These are phyloP conservation scores for Leptinotarsa peninsularis DNA, from an alignment of 2,888 invertebrate species.

Conservation along the genomic window DNA sequence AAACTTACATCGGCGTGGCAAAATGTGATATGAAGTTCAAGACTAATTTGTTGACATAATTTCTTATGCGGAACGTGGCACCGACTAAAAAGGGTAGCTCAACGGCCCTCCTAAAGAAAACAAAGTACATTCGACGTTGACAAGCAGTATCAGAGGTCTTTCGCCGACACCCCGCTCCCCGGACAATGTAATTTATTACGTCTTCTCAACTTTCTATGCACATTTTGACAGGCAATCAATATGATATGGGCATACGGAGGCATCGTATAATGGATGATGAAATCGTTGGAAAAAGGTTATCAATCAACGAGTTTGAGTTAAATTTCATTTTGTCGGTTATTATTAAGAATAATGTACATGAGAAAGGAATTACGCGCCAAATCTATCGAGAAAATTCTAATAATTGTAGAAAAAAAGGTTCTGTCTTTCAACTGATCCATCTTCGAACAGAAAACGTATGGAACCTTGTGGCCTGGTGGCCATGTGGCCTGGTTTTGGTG, in stretches of 20 bases:
- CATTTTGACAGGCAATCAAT: slow-evolving; percentile 29
- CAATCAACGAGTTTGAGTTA: not conserved
- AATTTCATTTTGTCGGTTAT: not conserved
- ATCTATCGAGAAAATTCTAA: too few relatives aligned
- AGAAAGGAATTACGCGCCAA: too few relatives aligned
- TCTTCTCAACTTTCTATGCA: slow-evolving; percentile 31
- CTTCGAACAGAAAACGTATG: too few relatives aligned
- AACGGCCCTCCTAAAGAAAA: slow-evolving; percentile 56
- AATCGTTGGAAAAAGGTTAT: not conserved
- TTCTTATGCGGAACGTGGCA: slow-evolving; percentile 64
- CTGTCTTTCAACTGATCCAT: too few relatives aligned
- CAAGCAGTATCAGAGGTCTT: slow-evolving; percentile 28
- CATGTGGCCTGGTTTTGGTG: too few relatives aligned
- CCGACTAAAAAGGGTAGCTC: slow-evolving; percentile 58
- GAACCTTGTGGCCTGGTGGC: too few relatives aligned
- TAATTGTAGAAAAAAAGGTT: too few relatives aligned
- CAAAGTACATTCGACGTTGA: slow-evolving; percentile 46
- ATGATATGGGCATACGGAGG: not conserved
- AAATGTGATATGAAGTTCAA: slow-evolving; percentile 50
- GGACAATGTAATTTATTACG: slow-evolving; percentile 36
- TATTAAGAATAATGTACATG: too few relatives aligned
- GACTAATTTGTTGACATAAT: slow-evolving; percentile 64
- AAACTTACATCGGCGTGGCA: slow-evolving; percentile 40
- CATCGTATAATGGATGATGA: not conserved
- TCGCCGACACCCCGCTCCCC: not conserved